Conservation (phyloP, 2,797 vertebrate species). For the Propithecus deckenii region DNA sequence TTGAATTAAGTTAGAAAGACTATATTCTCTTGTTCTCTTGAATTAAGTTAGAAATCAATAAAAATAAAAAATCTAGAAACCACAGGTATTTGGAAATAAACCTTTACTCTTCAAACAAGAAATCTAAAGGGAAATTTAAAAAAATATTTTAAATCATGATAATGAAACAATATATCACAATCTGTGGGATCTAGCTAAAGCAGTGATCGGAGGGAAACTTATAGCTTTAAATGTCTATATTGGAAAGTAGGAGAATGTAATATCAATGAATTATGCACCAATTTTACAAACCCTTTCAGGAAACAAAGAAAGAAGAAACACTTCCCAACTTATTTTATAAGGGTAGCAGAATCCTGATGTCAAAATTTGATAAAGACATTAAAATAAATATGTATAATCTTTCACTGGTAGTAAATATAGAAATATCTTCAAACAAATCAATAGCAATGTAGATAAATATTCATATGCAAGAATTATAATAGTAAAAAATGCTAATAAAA, state of each 20-base stretch:
- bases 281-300: slow-evolving; percentile 5
- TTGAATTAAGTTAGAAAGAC: neutral
- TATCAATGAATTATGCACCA: neutral
- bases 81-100: slow-evolving; percentile 25
- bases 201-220: neutral
- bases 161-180: neutral
- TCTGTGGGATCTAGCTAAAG: neutral
- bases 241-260: neutral
- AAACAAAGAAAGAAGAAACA: neutral
- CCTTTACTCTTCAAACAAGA: neutral
- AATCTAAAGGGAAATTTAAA: neutral
- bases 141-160: neutral
- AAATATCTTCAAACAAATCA: slow-evolving; percentile 28
- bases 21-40: neutral
- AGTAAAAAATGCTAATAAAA: neutral
- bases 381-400: neutral
- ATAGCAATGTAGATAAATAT: neutral
- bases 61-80: neutral
- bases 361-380: neutral
- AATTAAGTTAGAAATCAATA: slow-evolving; percentile 14
- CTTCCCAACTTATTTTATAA: neutral
- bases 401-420: neutral
- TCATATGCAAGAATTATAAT: slow-evolving; percentile 3
- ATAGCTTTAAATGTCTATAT: neutral
- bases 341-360: neutral